Evolutionary conservation across 2,888 invertebrate genomes (phyloP), one percentile per base, ranked within the genome.

Genomic region (Bugula neritina): DNA sequence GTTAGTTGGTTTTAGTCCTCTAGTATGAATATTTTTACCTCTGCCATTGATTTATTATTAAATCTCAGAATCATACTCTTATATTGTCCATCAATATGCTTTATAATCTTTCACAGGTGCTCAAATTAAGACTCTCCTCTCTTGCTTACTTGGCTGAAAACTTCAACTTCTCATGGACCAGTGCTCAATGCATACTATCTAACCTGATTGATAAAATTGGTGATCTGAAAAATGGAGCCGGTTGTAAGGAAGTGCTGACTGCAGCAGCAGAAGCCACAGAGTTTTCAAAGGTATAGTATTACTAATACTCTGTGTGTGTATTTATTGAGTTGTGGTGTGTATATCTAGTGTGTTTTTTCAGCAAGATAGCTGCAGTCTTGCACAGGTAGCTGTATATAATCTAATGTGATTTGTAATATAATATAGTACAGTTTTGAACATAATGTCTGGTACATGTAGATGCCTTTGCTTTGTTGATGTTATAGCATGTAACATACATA

Each of bases 141-240:
- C 88, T 94, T 72, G 90, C 90, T 76, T 88, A 89, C 75, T 86
- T 94, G 31, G 91, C 92, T 0, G 91, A 92, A 82, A 90, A 90
- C 74, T 78, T 80, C 23, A 77, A 75, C 71, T 84, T 83, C 75
- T 78, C 76, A 80, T 90, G 90, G 34, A 89, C 88, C 0, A 90
- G 91, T 1, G 90, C 91, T 10, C 90, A 91, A 78, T 88, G 89
- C 78, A 90, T 92, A 43, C 83, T 93, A 1, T 88, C 89, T 79
- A 94, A 94, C 77, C 87, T 94, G 27, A 89, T 91, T 0, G 92
- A 92, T 58, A 93, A 93, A 80, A 86, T 94, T 1, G 92, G 91
- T 0, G 93, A 94, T 80, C 84, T 89, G 0, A 92, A 93, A 74
- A 92, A 91, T 82, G 87, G 89, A 0, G 76, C 86, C 1, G 83